These are phyloP conservation scores for Tenthredo mesomela DNA, from an alignment of 2,888 invertebrate genomes.

Conservation along the genomic window DNA sequence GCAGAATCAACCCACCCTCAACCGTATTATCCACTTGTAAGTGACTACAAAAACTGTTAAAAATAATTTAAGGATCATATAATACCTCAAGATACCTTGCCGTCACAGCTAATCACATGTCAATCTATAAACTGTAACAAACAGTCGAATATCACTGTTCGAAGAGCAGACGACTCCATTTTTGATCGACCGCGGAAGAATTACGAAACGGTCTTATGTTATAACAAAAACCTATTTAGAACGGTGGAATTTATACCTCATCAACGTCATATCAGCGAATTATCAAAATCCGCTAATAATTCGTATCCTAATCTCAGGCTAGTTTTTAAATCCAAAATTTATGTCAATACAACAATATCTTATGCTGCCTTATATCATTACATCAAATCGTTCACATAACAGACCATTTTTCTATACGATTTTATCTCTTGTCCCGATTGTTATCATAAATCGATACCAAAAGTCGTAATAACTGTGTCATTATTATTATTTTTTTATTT, in stretches of 20 bases:
- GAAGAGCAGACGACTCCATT: constrained; percentile 50
- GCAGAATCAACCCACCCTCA: constrained; percentile 57
- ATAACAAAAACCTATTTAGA: neutral
- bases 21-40: constrained; percentile 64
- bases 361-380: too few species aligned
- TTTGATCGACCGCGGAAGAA: neutral
- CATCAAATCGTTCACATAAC: neutral
- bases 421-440: neutral
- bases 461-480: neutral
- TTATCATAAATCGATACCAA: neutral
- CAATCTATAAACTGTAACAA: neutral
- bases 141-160: constrained; percentile 6
- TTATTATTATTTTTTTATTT: too few species aligned
- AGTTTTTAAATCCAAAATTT: neutral
- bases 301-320: neutral
- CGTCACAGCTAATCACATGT: neutral
- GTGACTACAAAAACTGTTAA: constrained; percentile 51
- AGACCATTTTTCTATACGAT: neutral
- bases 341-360: neutral
- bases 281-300: neutral
- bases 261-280: neutral
- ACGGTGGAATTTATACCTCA: neutral
- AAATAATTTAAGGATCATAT: neutral
- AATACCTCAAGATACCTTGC: neutral
- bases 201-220: constrained; percentile 29